Percentiles rank a stretch among this genome's conserved stretches.
Evolutionary conservation across 1,140 invertebrate genomes (phyloP).

Genomic region (Phymorhynchus buccinoides): DNA sequence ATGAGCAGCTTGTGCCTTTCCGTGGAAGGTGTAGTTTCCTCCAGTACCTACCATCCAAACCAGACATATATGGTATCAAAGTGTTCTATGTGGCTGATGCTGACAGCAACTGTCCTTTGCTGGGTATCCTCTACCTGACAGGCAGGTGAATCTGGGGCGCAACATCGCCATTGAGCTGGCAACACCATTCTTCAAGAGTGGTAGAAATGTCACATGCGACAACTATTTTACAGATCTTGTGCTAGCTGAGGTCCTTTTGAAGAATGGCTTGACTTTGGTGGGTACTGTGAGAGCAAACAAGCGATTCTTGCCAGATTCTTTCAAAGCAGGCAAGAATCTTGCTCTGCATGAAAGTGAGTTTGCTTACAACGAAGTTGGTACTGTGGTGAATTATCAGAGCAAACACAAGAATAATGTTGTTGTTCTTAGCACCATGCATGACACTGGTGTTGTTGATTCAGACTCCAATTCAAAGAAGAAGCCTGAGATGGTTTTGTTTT

Average conservation of each 20-base stretch:
- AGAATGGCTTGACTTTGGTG: conserved; percentile 32
- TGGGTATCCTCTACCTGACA: conserved; percentile 29
- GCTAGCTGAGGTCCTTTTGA: conserved; percentile 19
- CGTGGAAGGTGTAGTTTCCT: conserved; percentile 52
- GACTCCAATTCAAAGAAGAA: conserved; percentile 51
- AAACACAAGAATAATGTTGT: conserved; percentile 67
- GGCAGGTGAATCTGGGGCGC: conserved; percentile 33
- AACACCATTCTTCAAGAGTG: conserved; percentile 34
- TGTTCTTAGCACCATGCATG: conserved; percentile 67
- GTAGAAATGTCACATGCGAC: conserved; percentile 41
- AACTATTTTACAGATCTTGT: conserved; percentile 44
- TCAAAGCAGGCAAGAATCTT: neutral
- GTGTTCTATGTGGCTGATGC: conserved; percentile 45
- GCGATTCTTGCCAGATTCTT: conserved; percentile 30
- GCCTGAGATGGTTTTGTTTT: conserved; percentile 72
- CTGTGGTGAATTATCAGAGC: conserved; percentile 61
- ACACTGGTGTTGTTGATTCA: conserved; percentile 39
- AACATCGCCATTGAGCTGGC: conserved; percentile 30
- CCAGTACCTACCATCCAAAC: neutral
- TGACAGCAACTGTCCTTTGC: conserved; percentile 38
- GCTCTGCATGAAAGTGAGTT: conserved; percentile 25
- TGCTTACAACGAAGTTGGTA: conserved; percentile 54
- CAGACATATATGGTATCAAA: neutral
- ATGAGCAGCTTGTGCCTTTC: conserved; percentile 47
- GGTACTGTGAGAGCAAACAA: conserved; percentile 30